Evolutionary conservation across 2,888 invertebrate species (phyloP), one percentile per base, ranked within the genome.

Genomic region (Mesorhabditis spiculigera): DNA sequence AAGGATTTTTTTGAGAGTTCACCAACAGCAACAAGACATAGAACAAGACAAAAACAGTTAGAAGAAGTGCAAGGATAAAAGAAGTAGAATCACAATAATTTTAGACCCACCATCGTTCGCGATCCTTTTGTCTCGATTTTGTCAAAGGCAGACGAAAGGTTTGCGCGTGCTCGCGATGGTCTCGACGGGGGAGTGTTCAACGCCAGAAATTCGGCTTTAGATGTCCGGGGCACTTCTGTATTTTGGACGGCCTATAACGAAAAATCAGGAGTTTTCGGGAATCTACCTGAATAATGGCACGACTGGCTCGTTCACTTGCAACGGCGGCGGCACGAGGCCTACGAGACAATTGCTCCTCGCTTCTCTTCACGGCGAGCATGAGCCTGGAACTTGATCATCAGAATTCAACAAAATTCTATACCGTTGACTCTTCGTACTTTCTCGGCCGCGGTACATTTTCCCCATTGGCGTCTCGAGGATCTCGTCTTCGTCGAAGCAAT

Each of bases 91-190:
- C 1, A 28, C 8, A 50, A 50, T 50, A 10, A 50, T 50, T 50
- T 50, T 50, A 50, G n/a, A 50, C 8, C 58, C 8, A 50, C 8
- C 58, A 13, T 50, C 28, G 8, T 50, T 10, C 58, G 10, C n/a
- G 8, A 50, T 50, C n/a, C n/a, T 13, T 50, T 50, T 50, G n/a
- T 50, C n/a, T 50, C 8, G 58, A 50, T 2, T 50, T 50, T 50
- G 28, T 50, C 58, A 50, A 50, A 50, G n/a, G n/a, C 10, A 50
- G 10, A 13, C n/a, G 58, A 13, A 10, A 50, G n/a, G n/a, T 50
- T 50, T n/a, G 58, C n/a, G 58, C 58, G 58, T n/a, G 58, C 58
- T 50, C n/a, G 8, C n/a, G 58, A 50, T 50, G 58, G 58, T 50
- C 58, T 10, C 58, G 58, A 13, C n/a, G 58, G n/a, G 10, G 58